Percentiles rank a stretch among this genome's conserved stretches.
These are phyloP conservation scores for Scytalopus superciliaris DNA, from an alignment of 2,113 vertebrate genomes.

Conservation along the genomic window DNA sequence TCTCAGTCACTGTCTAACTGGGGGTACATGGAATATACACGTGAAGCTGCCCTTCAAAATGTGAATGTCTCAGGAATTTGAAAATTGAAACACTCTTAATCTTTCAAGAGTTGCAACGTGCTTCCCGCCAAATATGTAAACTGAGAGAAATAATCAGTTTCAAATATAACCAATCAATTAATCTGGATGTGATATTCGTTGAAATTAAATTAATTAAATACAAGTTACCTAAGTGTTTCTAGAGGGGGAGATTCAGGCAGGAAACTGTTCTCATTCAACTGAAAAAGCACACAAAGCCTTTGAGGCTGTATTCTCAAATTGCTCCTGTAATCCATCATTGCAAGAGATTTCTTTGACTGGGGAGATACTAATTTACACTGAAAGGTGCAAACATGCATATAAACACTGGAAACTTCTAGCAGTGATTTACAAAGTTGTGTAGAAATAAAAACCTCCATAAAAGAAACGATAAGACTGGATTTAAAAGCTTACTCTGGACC, in stretches of 20 bases:
- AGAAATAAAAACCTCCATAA: not conserved
- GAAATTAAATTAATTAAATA: not conserved
- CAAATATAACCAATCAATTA: not conserved
- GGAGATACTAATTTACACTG: not conserved
- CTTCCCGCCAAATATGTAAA: not conserved
- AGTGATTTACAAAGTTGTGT: not conserved
- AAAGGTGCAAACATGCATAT: not conserved
- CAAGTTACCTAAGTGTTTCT: not conserved
- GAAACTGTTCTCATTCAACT: not conserved
- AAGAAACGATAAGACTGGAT: not conserved
- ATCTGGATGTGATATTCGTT: not conserved
- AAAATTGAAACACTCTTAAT: not conserved
- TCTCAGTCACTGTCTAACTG: not conserved
- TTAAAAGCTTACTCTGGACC: not conserved
- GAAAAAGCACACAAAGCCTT: not conserved
- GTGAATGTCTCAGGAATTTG: not conserved
- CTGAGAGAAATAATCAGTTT: not conserved
- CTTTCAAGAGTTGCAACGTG: not conserved
- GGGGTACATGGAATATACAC: too few relatives aligned
- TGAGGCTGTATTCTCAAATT: not conserved
- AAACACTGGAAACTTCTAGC: not conserved
- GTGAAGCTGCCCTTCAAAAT: not conserved
- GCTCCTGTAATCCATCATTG: not conserved
- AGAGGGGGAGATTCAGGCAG: not conserved
- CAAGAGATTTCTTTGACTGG: not conserved